Percentiles rank a stretch among this genome's conserved stretches.
Evolutionary conservation across 2,888 invertebrate genomes (phyloP).

Genomic region (Torymus auratus): DNA sequence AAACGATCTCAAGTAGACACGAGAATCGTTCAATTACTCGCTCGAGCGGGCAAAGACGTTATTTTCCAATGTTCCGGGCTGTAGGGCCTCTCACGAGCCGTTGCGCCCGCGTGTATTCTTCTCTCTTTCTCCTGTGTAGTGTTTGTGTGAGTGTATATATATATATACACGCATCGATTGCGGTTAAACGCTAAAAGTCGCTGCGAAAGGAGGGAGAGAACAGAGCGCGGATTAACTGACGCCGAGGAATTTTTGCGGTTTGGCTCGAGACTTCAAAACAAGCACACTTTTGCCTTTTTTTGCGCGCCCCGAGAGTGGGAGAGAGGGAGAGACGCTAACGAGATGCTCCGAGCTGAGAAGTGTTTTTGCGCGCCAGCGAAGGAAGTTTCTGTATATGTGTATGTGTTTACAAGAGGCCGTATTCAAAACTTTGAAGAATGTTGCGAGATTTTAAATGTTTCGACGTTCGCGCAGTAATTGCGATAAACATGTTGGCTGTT

Average conservation of each 20-base stretch:
- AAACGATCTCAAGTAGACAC: conserved; percentile 48
- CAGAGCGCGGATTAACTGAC: conserved; percentile 5
- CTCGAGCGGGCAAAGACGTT: conserved; percentile 43
- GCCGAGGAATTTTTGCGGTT: conserved; percentile 26
- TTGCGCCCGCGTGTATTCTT: background rate
- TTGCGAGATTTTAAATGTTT: too few relatives aligned
- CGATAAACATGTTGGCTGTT: too few relatives aligned
- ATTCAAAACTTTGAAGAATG: too few relatives aligned
- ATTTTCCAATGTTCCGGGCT: conserved; percentile 44
- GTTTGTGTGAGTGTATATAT: too few relatives aligned
- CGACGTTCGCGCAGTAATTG: too few relatives aligned
- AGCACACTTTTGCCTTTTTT: background rate
- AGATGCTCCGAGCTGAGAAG: background rate
- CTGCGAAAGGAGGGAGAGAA: background rate
- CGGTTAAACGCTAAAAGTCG: conserved; percentile 19
- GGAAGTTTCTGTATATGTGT: background rate
- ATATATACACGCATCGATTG: conserved; percentile 24
- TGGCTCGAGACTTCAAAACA: background rate
- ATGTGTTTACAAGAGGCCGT: too few relatives aligned
- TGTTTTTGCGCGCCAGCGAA: background rate
- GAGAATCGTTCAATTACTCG: conserved; percentile 57
- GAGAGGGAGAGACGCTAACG: background rate
- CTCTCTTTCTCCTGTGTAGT: background rate
- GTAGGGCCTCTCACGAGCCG: background rate
- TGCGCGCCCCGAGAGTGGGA: background rate